Base-by-base conservation (phyloP, 2,113 vertebrate species). In the Ibidorhyncha struthersii region DNA sequence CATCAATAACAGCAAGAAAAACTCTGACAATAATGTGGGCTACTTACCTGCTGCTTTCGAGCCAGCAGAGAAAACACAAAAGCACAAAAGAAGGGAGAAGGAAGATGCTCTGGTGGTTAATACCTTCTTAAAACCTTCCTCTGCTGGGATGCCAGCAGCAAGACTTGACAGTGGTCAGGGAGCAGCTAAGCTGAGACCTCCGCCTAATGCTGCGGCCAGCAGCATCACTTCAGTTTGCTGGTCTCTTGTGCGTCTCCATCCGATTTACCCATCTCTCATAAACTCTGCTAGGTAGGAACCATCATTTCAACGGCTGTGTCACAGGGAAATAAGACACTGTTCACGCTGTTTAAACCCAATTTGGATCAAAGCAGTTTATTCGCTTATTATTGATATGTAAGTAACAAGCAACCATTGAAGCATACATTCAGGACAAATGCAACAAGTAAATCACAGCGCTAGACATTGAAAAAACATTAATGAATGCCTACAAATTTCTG, bases 1-100 rank as follows among this genome's bases (percentile, higher is more conserved):
- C 80, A 78, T 80, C 94, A 91, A 74, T 90, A 96, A 93, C 63
- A 88, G 49, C 56, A 93, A 74, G 66, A 73, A 93, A 94, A 89
- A 22, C 61, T 85, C 83, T 36, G 53, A 79, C 61, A 85, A 62
- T 73, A 91, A 89, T 10, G 32, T 0, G 1, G 50, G 29, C 66
- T 94, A 85, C 66, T 80, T 81, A 93, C 71, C 84, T 74, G 82
- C 97, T 95, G 91, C 32, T 96, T 92, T 56, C 5, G 13, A 85
- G 84, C 58, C 41, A 82, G 29, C 73, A 89, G 81, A 86, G 56
- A 80, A 74, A 95, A 53, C 40, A 89, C 59, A 90, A 74, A 88
- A 81, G 63, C 56, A 82, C 66, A 70, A 93, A 93, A 85, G 72
- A 17, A 91, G 70, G 70, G 18, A 87, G 91, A 82, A 87, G 32